phyloP scores from a whole-genome alignment of 2,888 invertebrate genomes.

The Oxyteleia sp. region DNA sequence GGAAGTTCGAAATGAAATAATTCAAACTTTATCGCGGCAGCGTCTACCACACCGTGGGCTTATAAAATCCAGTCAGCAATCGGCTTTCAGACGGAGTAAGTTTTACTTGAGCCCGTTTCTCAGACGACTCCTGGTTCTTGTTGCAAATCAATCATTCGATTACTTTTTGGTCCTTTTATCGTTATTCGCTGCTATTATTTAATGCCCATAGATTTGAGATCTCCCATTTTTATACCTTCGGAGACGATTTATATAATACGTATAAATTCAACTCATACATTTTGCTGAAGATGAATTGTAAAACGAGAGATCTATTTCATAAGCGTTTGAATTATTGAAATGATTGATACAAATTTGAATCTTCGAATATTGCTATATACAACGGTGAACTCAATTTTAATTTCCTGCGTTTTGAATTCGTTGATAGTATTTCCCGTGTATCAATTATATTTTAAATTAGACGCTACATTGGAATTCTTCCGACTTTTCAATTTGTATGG shows the following conservation, averaged over 20 bases:
- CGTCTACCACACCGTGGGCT: slow-evolving; percentile 56
- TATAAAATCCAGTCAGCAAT: slow-evolving; percentile 66
- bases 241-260: slow-evolving; percentile 44
- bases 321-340: slow-evolving; percentile 39
- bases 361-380: background rate
- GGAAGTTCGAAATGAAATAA: slow-evolving; percentile 78
- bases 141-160: slow-evolving; percentile 67
- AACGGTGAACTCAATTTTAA: slow-evolving; percentile 20
- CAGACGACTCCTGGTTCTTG: slow-evolving; percentile 57
- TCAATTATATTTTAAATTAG: no score
- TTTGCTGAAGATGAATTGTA: slow-evolving; percentile 36
- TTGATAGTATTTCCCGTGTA: background rate
- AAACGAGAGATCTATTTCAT: slow-evolving; percentile 40
- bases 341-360: slow-evolving; percentile 33
- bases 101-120: slow-evolving; percentile 56
- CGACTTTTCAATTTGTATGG: no score
- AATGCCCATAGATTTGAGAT: slow-evolving; percentile 30
- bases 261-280: slow-evolving; percentile 35
- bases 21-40: slow-evolving; percentile 76
- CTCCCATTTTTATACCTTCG: slow-evolving; percentile 34
- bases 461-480: no score
- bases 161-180: slow-evolving; percentile 47
- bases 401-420: slow-evolving; percentile 23
- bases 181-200: slow-evolving; percentile 55
- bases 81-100: slow-evolving; percentile 62